Base-by-base conservation (phyloP, 2,888 invertebrate species). In the Drosophila subsilvestris region DNA sequence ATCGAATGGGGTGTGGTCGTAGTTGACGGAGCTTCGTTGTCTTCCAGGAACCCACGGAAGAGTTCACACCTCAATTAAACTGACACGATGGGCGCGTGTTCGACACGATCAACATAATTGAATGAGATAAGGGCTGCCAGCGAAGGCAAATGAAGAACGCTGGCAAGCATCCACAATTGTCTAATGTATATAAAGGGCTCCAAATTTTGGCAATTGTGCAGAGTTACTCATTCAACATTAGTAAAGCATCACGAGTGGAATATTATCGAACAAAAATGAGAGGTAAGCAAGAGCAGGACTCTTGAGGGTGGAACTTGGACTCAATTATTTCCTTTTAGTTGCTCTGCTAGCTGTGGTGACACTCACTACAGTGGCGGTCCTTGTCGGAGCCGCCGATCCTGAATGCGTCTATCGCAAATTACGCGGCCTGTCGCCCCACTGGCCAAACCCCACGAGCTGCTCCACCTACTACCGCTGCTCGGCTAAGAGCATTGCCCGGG, bases 401-500 rank as follows among this genome's bases (percentile, higher is more conserved):
- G 90, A 89, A 71, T 90, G 90, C 57, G 66, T 88, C n/a, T 80
- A 89, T 29, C 89, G 90, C 29, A 83, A 82, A 50, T 20, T 80
- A 10, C 79, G 78, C 3, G 79, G 79, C 2, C 62, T 89, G 14
- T n/a, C 86, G 4, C 22, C 75, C 2, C 90, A 90, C 25, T 90
- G 88, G 88, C 83, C 90, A 1, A 84, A 90, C 73, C 90, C 90
- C 12, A 49, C 66, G 2, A 79, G 78, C 48, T 90, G 90, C 29
- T 67, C 81, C 32, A 78, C 78, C 55, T 90, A 89, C 48, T 90
- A 89, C 63, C 90, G 89, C 17, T 90, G 90, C 63, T 78, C 83
- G 8, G 63, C 69, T n/a, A 89, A 86, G 51, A 82, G 80, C 49
- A 56, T 67, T 0, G 87, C 82, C 37, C 83, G 87, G 9, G 56